Percentiles rank a stretch among this genome's conserved stretches.
These are phyloP conservation scores for Priocnemis perturbator DNA, from an alignment of 2,888 invertebrate species.

Conservation along the genomic window DNA sequence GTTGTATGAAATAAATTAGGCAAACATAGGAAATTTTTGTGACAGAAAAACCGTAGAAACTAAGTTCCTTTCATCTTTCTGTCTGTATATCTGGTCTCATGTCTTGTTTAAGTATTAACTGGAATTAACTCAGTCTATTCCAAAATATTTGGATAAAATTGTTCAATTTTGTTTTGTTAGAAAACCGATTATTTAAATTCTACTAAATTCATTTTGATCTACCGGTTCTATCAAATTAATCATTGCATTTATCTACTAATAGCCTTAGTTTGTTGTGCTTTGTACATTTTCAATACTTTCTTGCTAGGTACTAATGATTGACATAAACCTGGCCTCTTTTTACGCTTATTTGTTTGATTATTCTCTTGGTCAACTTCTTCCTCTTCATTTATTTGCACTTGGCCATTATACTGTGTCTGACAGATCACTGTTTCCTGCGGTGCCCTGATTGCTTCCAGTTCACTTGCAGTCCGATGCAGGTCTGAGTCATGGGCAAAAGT, in stretches of 20 bases:
- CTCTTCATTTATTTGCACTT: constrained; percentile 57
- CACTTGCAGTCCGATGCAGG: constrained; percentile 80
- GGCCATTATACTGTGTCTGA: constrained; percentile 69
- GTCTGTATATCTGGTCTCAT: too few relatives aligned
- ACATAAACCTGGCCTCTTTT: constrained; percentile 87
- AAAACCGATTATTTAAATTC: too few relatives aligned
- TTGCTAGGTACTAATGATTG: constrained; percentile 88
- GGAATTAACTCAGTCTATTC: too few relatives aligned
- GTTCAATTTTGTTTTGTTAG: too few relatives aligned
- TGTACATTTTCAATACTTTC: constrained; percentile 88
- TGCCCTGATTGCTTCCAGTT: constrained; percentile 78
- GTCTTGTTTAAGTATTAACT: too few relatives aligned
- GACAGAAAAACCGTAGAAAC: too few relatives aligned
- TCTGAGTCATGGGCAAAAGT: constrained; percentile 95
- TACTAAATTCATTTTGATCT: constrained; percentile 6
- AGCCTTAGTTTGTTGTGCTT: constrained; percentile 79
- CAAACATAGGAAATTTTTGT: too few relatives aligned
- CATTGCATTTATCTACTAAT: constrained; percentile 66
- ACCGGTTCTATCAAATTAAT: not conserved
- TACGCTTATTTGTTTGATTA: constrained; percentile 76
- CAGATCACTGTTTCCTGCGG: constrained; percentile 74
- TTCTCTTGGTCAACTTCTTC: constrained; percentile 77
- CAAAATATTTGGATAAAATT: too few relatives aligned
- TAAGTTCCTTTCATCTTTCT: too few relatives aligned
- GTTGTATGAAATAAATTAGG: too few relatives aligned